phyloP scores from a whole-genome alignment of 2,797 vertebrate genomes.

The Lycodopsis pacificus region DNA sequence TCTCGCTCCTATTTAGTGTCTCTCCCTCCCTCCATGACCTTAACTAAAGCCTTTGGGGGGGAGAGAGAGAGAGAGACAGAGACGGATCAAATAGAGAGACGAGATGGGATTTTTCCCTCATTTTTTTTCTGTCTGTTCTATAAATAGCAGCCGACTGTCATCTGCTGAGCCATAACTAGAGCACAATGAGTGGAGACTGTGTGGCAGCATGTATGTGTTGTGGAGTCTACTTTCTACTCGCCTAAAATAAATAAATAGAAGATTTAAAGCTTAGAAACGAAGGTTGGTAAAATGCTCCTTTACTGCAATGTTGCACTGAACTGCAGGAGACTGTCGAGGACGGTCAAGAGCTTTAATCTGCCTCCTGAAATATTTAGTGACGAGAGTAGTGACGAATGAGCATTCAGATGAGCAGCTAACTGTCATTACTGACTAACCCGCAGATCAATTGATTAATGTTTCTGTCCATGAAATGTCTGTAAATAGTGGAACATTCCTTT shows the following conservation, averaged over 20 bases:
- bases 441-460: neutral
- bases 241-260: neutral
- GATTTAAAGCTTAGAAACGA: neutral
- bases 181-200: conserved; percentile 68
- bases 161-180: conserved; percentile 77
- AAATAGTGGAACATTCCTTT: neutral
- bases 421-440: too few species aligned
- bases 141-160: conserved; percentile 74
- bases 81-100: conserved; percentile 33
- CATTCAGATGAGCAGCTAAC: neutral
- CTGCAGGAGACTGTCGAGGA: neutral
- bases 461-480: neutral
- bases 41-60: conserved; percentile 53
- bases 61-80: conserved; percentile 14
- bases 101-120: conserved; percentile 59
- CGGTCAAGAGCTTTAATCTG: conserved; percentile 2
- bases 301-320: neutral
- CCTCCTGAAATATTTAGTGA: conserved; percentile 5
- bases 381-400: too few species aligned
- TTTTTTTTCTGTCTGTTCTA: conserved; percentile 63
- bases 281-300: neutral
- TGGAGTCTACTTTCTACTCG: neutral
- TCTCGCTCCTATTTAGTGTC: conserved; percentile 24
- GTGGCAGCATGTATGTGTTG: conserved; percentile 45
- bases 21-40: conserved; percentile 57